Evolutionary conservation across 2,888 invertebrate genomes (phyloP), one percentile per base, ranked within the genome.

Genomic region (Hetaerina titia): DNA sequence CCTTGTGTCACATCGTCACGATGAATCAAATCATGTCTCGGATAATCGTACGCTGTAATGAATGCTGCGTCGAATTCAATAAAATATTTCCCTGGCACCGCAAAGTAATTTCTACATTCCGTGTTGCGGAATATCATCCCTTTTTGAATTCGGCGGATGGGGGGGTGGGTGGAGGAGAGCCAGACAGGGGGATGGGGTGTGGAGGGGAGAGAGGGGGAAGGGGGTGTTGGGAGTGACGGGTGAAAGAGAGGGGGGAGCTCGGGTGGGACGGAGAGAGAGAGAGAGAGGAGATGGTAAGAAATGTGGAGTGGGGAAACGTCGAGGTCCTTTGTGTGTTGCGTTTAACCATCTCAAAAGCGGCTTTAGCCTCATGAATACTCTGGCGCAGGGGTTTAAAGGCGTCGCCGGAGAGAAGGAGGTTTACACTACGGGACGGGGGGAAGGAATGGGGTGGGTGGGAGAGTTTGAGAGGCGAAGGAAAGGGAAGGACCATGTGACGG

Each of bases 311-410:
- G 31, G 81, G 81, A n/a, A 81, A 81, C 81, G 81, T 31, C 15
- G 81, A 81, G 81, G 81, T 13, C 81, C 31, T 81, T 81, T 81
- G 81, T 81, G 81, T 15, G 81, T 22, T 81, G 81, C 81, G 81
- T 81, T 81, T 81, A 81, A 81, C 81, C 81, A 81, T 81, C 81
- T 81, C 81, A 31, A 81, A 81, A 81, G 81, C 81, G 81, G 81
- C 81, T 81, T 81, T 81, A 13, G 81, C 11, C 81, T 81, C 81
- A 81, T 81, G 81, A 81, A 81, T 81, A 81, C 81, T 7, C 81
- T 0, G 69, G n/a, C 6, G 69, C 5, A 25, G 31, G 22, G 69
- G 19, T 69, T 69, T 69, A 22, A 69, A 69, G 22, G 69, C 22
- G 19, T 22, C 22, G 0, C 22, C 22, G 22, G 31, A 11, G 31